Conservation (phyloP, 2,113 vertebrate genomes). For the Echinops telfairi region DNA sequence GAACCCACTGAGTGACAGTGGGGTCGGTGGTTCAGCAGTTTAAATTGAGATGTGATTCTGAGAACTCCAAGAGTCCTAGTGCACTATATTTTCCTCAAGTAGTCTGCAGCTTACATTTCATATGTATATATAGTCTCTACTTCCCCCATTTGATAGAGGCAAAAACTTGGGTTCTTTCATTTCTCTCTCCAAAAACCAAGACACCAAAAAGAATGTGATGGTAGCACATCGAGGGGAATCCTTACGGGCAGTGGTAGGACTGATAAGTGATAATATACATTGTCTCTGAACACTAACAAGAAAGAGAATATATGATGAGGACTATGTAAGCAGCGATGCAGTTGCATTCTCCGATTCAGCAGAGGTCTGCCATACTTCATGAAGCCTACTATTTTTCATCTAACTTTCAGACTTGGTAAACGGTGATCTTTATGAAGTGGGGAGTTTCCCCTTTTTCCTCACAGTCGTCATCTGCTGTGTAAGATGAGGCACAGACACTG, state of each 20-base stretch:
- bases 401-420: background rate
- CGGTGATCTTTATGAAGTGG: background rate
- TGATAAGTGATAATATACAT: background rate
- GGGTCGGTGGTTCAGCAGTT: no score
- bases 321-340: background rate
- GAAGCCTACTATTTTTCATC: background rate
- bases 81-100: background rate
- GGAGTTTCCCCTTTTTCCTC: background rate
- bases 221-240: background rate
- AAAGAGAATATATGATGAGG: background rate
- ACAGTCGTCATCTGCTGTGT: background rate
- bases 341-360: background rate
- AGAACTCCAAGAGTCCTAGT: background rate
- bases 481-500: background rate
- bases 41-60: background rate
- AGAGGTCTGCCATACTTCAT: background rate
- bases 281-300: conserved; percentile 8
- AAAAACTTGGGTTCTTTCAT: background rate
- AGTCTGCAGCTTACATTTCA: background rate
- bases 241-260: background rate
- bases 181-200: conserved; percentile 8
- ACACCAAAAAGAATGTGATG: background rate
- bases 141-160: background rate
- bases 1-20: no score
- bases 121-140: background rate